These are phyloP conservation scores for Rhabdomys pumilio DNA, from an alignment of 2,797 vertebrate genomes.

Conservation along the genomic window DNA sequence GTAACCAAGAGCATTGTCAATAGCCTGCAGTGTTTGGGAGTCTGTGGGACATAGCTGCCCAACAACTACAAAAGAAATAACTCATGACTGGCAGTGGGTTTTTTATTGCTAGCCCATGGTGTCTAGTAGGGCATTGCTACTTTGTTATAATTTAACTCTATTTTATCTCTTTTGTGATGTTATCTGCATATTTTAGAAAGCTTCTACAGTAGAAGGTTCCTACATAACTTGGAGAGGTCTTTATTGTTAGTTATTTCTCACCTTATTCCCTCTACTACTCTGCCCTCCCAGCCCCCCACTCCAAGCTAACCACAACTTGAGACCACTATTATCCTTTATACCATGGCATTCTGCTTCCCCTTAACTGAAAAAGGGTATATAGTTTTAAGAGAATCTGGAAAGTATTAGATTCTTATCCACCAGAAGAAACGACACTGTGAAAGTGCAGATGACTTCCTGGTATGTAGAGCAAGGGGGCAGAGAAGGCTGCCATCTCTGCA, in stretches of 20 bases:
- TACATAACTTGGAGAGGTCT: neutral
- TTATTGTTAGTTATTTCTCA: neutral
- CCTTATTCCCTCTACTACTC: neutral
- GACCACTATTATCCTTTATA: neutral
- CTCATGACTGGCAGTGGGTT: no score
- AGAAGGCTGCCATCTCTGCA: neutral
- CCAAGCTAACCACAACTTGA: neutral
- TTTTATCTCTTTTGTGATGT: neutral
- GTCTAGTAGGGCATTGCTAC: neutral
- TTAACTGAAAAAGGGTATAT: neutral
- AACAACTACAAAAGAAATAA: neutral
- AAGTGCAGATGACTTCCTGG: neutral
- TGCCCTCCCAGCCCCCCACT: neutral
- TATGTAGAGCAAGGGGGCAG: neutral
- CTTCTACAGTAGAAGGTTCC: neutral
- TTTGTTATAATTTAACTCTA: neutral
- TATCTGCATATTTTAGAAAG: neutral
- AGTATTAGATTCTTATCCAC: neutral
- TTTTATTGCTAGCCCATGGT: neutral
- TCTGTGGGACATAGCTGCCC: neutral
- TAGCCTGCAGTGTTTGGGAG: neutral
- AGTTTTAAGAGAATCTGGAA: conserved; percentile 29
- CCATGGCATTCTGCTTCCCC: neutral
- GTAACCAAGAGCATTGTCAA: neutral
- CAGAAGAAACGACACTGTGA: neutral